Base-by-base conservation (phyloP, 2,888 invertebrate genomes). In the Trileptium ribeirensis region DNA sequence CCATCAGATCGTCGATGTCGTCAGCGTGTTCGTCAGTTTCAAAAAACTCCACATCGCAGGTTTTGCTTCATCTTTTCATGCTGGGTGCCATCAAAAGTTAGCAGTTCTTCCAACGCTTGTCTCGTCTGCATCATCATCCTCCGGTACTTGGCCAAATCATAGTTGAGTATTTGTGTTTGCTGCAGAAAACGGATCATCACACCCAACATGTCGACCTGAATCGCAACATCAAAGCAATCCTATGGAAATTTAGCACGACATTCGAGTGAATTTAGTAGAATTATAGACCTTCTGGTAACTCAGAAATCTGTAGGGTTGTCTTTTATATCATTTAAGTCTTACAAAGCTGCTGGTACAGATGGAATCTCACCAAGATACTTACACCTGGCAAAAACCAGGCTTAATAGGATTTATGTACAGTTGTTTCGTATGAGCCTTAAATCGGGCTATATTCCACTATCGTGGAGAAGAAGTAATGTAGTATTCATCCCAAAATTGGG, bases 321-420 rank as follows among this genome's bases (percentile, higher is more conserved):
- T n/a, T 24, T 79, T 67, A n/a, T 19, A 2, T 38, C n/a, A 2
- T 79, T 79, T 67, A 39, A 34, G 24, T 40, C 79, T 67, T 79
- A 67, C 67, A 79, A 79, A 40, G 79, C 79, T 19, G 79, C 79
- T 79, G 67, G 79, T 3, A 8, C 79, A 51, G 51, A 51, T 51
- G 24, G 51, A 51, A 51, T 51, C 24, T 51, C 8, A 51, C 51
- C 24, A 24, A 51, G 51, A 51, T 51, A 51, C 24, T 24, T 51
- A 24, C 51, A 51, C 24, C 8, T 51, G 8, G 51, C 51, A 8
- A 24, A 51, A 51, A 51, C 8, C 24, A 8, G 8, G 24, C 8
- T 51, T 8, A 51, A 24, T 24, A 8, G 8, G 51, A 51, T 51
- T 15, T 51, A 15, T 51, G 24, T 24, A 51, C 8, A 51, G 24